Base-by-base conservation (phyloP, 2,888 invertebrate genomes). In the Aromia moschata region DNA sequence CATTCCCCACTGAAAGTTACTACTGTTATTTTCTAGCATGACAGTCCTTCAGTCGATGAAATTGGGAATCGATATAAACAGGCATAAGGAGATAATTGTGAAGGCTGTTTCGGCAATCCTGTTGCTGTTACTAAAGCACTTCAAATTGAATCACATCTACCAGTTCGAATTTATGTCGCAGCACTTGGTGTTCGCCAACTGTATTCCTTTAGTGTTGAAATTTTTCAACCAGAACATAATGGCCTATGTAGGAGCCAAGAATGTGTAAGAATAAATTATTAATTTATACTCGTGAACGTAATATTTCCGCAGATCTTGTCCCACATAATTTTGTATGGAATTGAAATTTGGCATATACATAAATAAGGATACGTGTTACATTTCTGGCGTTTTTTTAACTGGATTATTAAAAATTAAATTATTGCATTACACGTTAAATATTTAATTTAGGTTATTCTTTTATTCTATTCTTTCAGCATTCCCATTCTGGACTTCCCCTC, bases 151-250 rank as follows among this genome's bases (percentile, higher is more conserved):
- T 83, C 99, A 99, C 83, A 87, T 98, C 44, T 99, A 98, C 80
- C 99, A 99, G 83, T 99, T 98, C 84, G 99, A 99, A 82, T 98
- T 95, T 78, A 95, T 98, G 91, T 95, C 96, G 1, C 98, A 98
- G 81, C 98, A 99, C 83, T 85, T 99, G 69, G 97, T 99, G 9
- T 98, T 98, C 83, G 98, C 98, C 59, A 99, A 99, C 80, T 99
- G 98, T 78, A 97, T 99, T 80, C 99, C 99, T 0, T 83, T 99
- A 63, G 94, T 99, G 12, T 84, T 99, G 53, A 99, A 99, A 80
- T 99, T 99, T 83, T 94, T 99, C 80, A 99, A 99, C 82, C 98
- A 99, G 81, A 96, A 98, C 75, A 96, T 98, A 65, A 87, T 93
- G 80, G 90, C 92, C 46, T 98, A 98, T 82, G 93, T 98, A 59